A percentile compares a stretch with the other conserved stretches of the same genome.
These are phyloP conservation scores for Drosophila simulans DNA, from an alignment of 1,140 invertebrate species.

Conservation along the genomic window DNA sequence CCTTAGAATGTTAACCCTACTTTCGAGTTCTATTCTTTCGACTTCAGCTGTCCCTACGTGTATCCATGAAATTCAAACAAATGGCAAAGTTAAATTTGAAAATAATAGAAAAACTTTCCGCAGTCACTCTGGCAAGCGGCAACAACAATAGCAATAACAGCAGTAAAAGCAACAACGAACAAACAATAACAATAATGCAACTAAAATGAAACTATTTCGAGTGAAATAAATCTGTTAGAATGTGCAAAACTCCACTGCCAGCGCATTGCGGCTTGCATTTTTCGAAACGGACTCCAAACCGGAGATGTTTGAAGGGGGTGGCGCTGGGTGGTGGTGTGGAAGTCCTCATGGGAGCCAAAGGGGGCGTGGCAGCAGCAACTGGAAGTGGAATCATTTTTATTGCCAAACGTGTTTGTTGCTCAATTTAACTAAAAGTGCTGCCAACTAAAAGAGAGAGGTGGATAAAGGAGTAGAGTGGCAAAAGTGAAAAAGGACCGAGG, in stretches of 20 bases:
- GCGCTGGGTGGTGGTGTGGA: not conserved
- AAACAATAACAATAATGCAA: slow-evolving; percentile 83
- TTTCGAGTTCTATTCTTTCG: not conserved
- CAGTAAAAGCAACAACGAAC: slow-evolving; percentile 40
- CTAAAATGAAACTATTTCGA: slow-evolving; percentile 82
- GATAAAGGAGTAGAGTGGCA: not conserved
- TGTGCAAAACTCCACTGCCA: slow-evolving; percentile 76
- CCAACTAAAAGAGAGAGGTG: slow-evolving; percentile 25
- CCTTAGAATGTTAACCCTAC: too few species aligned
- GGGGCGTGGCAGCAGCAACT: slow-evolving; percentile 23
- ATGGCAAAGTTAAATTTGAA: slow-evolving; percentile 83
- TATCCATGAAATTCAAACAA: slow-evolving; percentile 77
- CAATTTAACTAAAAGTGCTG: slow-evolving; percentile 82
- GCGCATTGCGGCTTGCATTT: slow-evolving; percentile 77
- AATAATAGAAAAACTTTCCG: slow-evolving; percentile 82
- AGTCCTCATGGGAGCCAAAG: not conserved
- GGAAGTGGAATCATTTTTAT: slow-evolving; percentile 74
- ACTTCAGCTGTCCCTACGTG: slow-evolving; percentile 22
- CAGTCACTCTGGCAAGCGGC: slow-evolving; percentile 65
- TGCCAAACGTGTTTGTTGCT: slow-evolving; percentile 82
- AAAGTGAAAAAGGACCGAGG: not conserved
- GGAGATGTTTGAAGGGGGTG: slow-evolving; percentile 6
- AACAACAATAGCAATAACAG: slow-evolving; percentile 41
- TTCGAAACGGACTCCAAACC: slow-evolving; percentile 22
- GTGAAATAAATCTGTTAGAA: slow-evolving; percentile 83